Conservation (phyloP, 1,140 invertebrate genomes). For the Epicauta chinensis region DNA sequence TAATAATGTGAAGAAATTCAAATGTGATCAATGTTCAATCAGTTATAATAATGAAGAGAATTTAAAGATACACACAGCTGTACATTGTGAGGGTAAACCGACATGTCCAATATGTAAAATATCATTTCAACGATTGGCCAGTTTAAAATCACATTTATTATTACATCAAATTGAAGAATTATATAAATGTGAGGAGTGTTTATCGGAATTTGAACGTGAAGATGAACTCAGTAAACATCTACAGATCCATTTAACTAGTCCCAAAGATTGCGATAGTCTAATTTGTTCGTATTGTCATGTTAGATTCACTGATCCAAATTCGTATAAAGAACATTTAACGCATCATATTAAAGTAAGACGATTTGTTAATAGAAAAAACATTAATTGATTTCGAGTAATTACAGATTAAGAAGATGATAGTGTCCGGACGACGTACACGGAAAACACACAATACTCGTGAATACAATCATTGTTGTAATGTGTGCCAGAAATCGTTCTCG, state of each 20-base stretch:
- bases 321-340: conserved; percentile 45
- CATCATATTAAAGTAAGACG: conserved; percentile 50
- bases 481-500: conserved; percentile 51
- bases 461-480: conserved; percentile 43
- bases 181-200: conserved; percentile 61
- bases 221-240: conserved; percentile 50
- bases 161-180: conserved; percentile 64
- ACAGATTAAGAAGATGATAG: conserved; percentile 15
- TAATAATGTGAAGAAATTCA: conserved; percentile 56
- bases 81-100: conserved; percentile 48
- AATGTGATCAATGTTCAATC: conserved; percentile 53
- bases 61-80: conserved; percentile 54
- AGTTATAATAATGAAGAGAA: conserved; percentile 58
- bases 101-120: conserved; percentile 60
- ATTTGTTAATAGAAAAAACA: no score
- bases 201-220: conserved; percentile 61
- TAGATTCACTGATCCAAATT: conserved; percentile 24
- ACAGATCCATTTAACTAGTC: conserved; percentile 43
- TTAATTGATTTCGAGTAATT: no score
- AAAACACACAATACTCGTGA: conserved; percentile 19
- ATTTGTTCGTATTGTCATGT: conserved; percentile 36
- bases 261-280: conserved; percentile 19
- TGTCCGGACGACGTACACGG: conserved; percentile 7
- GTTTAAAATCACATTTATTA: conserved; percentile 64
- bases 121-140: conserved; percentile 57